Evolutionary conservation across 2,888 invertebrate species (phyloP).

Genomic region (Corythucha ciliata): DNA sequence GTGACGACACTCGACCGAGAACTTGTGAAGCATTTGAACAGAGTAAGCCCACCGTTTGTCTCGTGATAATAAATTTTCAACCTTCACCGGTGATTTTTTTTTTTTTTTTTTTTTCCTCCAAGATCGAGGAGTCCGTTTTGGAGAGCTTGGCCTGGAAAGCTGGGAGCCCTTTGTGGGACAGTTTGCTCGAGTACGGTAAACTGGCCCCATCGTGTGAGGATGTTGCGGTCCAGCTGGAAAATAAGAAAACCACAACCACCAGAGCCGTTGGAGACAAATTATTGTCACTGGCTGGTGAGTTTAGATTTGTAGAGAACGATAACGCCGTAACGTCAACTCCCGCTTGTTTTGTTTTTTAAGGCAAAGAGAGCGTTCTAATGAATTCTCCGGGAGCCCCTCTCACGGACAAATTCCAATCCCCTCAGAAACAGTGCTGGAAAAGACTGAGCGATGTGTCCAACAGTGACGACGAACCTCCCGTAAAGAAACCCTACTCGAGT

Average conservation of each 20-base stretch:
- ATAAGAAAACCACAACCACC: too few relatives aligned
- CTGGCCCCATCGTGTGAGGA: constrained; percentile 68
- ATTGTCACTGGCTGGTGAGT: background rate
- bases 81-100: too few relatives aligned
- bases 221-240: constrained; percentile 42
- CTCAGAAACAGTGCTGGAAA: constrained; percentile 19
- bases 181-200: constrained; percentile 50
- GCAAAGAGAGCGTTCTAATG: constrained; percentile 24
- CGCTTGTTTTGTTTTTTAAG: too few relatives aligned
- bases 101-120: too few relatives aligned
- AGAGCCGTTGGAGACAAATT: too few relatives aligned
- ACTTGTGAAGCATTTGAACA: constrained; percentile 86
- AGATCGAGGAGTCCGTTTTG: constrained; percentile 76
- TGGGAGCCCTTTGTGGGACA: constrained; percentile 80
- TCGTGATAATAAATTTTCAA: too few relatives aligned
- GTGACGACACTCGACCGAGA: constrained; percentile 80
- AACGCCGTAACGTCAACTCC: constrained; percentile 15
- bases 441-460: constrained; percentile 1
- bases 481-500: constrained; percentile 1
- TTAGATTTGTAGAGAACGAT: constrained; percentile 13
- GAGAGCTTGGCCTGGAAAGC: constrained; percentile 84
- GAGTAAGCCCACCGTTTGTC: too few relatives aligned
- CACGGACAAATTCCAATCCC: constrained; percentile 27
- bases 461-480: constrained; percentile 7
- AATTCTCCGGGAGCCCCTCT: constrained; percentile 29